Evolutionary conservation across 2,888 invertebrate genomes (phyloP).

Genomic region (Beris morrisii): DNA sequence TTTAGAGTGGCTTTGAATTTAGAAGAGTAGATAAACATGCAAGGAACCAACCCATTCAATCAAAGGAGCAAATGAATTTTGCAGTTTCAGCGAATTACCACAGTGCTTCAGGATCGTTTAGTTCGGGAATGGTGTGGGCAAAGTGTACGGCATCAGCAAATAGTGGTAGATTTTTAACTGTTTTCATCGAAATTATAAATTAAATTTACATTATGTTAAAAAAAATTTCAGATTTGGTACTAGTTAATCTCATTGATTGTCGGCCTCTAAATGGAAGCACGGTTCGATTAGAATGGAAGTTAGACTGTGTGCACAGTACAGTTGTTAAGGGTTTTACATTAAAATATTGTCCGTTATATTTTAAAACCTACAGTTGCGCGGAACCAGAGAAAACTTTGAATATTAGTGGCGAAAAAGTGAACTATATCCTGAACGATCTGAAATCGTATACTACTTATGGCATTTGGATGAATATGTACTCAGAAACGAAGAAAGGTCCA

Average conservation of each 20-base stretch:
- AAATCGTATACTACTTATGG: slow-evolving; percentile 77
- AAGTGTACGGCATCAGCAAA: slow-evolving; percentile 58
- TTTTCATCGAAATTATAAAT: too few species aligned
- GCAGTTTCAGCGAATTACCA: slow-evolving; percentile 78
- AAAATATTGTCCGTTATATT: slow-evolving; percentile 68
- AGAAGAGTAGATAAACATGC: slow-evolving; percentile 55
- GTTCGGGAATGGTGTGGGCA: slow-evolving; percentile 86
- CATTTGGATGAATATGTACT: slow-evolving; percentile 67
- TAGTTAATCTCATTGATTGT: slow-evolving; percentile 55
- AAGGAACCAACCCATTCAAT: slow-evolving; percentile 47
- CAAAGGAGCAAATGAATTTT: slow-evolving; percentile 64
- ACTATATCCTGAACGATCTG: slow-evolving; percentile 64
- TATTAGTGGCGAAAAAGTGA: slow-evolving; percentile 43
- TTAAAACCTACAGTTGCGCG: slow-evolving; percentile 51
- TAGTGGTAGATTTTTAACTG: slow-evolving; percentile 38
- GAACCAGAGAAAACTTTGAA: slow-evolving; percentile 50
- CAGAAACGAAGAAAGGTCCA: slow-evolving; percentile 59
- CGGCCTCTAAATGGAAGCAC: slow-evolving; percentile 56
- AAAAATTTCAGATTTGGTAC: slow-evolving; percentile 45
- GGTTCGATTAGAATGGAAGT: slow-evolving; percentile 73
- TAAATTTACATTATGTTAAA: background rate
- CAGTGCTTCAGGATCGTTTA: slow-evolving; percentile 53
- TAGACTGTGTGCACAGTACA: slow-evolving; percentile 75
- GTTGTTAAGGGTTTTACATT: slow-evolving; percentile 74
- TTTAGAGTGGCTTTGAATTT: slow-evolving; percentile 65